Evolutionary conservation across 1,140 invertebrate species (phyloP).

Genomic region (Samia ricini): DNA sequence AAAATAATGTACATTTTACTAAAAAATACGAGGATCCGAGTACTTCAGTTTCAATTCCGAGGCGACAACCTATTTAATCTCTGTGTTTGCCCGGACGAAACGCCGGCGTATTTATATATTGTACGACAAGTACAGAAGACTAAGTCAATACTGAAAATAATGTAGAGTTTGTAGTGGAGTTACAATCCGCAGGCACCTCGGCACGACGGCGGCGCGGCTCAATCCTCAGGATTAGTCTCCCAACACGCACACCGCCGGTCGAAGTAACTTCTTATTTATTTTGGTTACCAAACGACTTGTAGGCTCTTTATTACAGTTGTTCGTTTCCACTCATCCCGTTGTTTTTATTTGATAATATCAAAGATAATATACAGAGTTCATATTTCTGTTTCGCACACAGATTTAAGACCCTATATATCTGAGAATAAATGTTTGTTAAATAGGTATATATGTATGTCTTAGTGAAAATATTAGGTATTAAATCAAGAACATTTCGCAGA

Average conservation of each 20-base stretch:
- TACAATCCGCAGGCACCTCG: slow-evolving; percentile 28
- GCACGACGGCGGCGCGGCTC: slow-evolving; percentile 39
- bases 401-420: slow-evolving; percentile 16
- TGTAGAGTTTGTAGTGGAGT: not conserved
- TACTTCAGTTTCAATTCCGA: not conserved
- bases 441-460: not conserved
- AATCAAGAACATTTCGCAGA: too few relatives aligned
- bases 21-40: too few relatives aligned
- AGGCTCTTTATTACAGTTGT: slow-evolving; percentile 76
- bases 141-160: slow-evolving; percentile 11
- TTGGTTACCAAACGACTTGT: slow-evolving; percentile 74
- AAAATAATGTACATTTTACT: too few relatives aligned
- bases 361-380: slow-evolving; percentile 63
- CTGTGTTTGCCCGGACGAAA: not conserved
- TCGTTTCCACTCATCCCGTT: slow-evolving; percentile 67
- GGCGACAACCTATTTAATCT: not conserved
- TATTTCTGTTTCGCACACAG: slow-evolving; percentile 42
- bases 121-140: not conserved
- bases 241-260: slow-evolving; percentile 57
- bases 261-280: slow-evolving; percentile 64
- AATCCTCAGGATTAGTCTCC: slow-evolving; percentile 71
- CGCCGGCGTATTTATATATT: not conserved
- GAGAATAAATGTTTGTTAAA: not conserved
- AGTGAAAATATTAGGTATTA: too few relatives aligned
- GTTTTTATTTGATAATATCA: slow-evolving; percentile 52